Evolutionary conservation across 1,140 invertebrate species (phyloP).

Genomic region (Lepidostoma basale): DNA sequence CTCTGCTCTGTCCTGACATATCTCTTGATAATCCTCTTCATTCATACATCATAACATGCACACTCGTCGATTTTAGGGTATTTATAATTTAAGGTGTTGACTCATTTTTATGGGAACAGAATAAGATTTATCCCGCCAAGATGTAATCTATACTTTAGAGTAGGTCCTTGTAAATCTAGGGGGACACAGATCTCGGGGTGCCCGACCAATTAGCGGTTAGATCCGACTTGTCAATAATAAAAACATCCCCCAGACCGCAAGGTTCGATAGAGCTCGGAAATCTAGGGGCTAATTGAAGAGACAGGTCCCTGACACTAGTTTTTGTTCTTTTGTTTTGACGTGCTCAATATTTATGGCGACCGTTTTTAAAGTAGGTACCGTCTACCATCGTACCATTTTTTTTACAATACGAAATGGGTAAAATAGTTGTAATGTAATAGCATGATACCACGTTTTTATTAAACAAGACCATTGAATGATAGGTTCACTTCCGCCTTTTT

Average conservation of each 20-base stretch:
- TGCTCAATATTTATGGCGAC: not conserved
- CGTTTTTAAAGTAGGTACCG: too few species aligned
- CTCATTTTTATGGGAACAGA: not conserved
- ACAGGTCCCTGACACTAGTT: not conserved
- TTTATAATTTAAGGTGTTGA: slow-evolving; percentile 2
- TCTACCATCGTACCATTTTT: too few species aligned
- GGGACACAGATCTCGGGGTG: not conserved
- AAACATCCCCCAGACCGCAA: not conserved
- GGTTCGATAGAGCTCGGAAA: not conserved
- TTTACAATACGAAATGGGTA: too few species aligned
- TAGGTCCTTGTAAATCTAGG: slow-evolving; percentile 24
- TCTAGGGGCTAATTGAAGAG: slow-evolving; percentile 4
- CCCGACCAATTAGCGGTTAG: slow-evolving; percentile 1
- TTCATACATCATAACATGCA: too few species aligned
- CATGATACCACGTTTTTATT: too few species aligned
- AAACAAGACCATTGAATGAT: too few species aligned
- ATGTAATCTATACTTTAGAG: not conserved
- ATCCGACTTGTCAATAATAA: not conserved
- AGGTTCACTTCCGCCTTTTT: too few species aligned
- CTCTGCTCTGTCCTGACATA: too few species aligned
- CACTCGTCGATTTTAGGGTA: too few species aligned
- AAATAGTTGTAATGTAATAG: too few species aligned
- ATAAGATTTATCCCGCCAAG: not conserved
- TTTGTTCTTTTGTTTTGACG: not conserved
- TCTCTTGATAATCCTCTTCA: too few species aligned